Evolutionary conservation across 2,113 vertebrate species (phyloP).

Genomic region (Dolichotis patagonum): DNA sequence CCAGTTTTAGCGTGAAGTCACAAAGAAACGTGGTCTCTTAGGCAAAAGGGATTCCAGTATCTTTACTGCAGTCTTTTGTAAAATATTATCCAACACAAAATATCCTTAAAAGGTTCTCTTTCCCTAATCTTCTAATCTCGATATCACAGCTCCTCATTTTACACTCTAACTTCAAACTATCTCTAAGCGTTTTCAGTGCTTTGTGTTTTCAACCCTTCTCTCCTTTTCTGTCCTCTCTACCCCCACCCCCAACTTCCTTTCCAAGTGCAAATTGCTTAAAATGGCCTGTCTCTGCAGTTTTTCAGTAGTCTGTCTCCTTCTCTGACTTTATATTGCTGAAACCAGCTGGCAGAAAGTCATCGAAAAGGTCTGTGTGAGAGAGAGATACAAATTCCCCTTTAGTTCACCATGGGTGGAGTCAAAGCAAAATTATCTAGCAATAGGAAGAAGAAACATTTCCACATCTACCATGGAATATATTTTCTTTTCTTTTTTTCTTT

Average conservation of each 20-base stretch:
- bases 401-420: not conserved
- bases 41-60: not conserved
- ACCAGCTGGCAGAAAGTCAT: not conserved
- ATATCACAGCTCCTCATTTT: not conserved
- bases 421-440: not conserved
- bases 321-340: not conserved
- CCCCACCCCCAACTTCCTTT: not conserved
- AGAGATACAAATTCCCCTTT: not conserved
- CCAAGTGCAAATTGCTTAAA: slow-evolving; percentile 17
- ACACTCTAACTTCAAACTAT: not conserved
- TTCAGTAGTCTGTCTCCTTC: not conserved
- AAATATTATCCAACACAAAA: not conserved
- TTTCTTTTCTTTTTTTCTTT: not conserved
- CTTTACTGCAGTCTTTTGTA: not conserved
- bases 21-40: not conserved
- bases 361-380: not conserved
- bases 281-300: not conserved
- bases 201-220: not conserved
- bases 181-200: not conserved
- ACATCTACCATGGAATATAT: not conserved
- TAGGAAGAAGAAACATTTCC: not conserved
- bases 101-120: not conserved
- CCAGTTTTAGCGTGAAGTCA: not conserved
- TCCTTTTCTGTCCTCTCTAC: not conserved
- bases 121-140: not conserved